Base-by-base conservation (phyloP, 2,797 vertebrate species). In the Notolabrus celidotus region DNA sequence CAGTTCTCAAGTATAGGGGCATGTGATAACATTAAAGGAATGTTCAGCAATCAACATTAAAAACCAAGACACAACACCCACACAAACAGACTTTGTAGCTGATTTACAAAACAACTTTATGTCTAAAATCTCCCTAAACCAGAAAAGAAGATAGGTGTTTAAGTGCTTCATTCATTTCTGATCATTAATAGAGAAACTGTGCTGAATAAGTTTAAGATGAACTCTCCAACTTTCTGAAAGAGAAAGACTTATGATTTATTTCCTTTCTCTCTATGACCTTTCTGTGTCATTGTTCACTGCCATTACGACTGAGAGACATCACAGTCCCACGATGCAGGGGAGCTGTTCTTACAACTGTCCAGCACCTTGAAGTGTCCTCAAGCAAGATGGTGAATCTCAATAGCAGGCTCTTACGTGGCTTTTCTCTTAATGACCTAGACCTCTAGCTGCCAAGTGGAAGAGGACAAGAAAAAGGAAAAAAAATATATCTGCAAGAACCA, bases 301-400 rank as follows among this genome's bases (percentile, higher is more conserved):
- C 29, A 1, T 55, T 72, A 31, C 50, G 51, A 47, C 17, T 19
- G 10, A 15, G 19, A 22, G 54, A 3, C 33, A 49, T 51, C 33
- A 1, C 0, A 19, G 39, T 65, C 10, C 54, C 49, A 38, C 0
- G 14, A 61, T 63, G 41, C 7, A 36, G 7, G 19, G 7, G 47
- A 52, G 20, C 52, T 62, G 36, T 25, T 58, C 19, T 57, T 65
- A 59, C 36, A 74, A 50, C 27, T 20, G 25, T 3, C 39, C 3
- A 34, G 31, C 46, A 71, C 67, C 50, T 51, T 50, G 20, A 58
- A 63, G 63, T 72, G 51, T 80, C 77, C 71, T 67, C 27, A 9
- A 57, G 14, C 51, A 14, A 52, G 56, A 58, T 56, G 57, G 33
- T 6, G 31, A 47, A 4, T 38, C 47, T 20, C 51, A 15, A 43